A percentile compares a stretch with the other conserved stretches of the same genome.
Conservation (phyloP, 92 coral and sea anemone species). For the Porites lobata region DNA sequence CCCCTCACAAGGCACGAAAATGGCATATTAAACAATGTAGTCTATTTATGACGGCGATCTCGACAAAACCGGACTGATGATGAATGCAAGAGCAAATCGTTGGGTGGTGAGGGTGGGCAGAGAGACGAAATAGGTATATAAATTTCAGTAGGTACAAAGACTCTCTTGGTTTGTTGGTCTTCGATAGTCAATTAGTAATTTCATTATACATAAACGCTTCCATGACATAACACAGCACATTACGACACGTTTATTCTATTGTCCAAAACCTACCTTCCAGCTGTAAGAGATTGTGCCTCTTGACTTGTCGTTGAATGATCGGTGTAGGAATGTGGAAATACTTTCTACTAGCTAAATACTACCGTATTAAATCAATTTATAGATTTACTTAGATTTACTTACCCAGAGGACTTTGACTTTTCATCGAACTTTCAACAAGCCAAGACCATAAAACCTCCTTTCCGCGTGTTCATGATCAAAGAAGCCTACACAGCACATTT, state of each 20-base stretch:
- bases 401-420: not conserved
- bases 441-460: not conserved
- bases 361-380: not conserved
- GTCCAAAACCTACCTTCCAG: not conserved
- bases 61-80: not conserved
- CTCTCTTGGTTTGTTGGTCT: not conserved
- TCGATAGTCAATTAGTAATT: not conserved
- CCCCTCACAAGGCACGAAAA: not conserved
- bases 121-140: not conserved
- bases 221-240: too few species aligned
- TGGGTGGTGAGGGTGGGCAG: not conserved
- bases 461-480: not conserved
- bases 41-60: not conserved
- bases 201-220: not conserved
- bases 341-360: not conserved
- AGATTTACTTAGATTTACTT: constrained; percentile 2
- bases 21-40: not conserved
- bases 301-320: not conserved
- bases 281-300: not conserved
- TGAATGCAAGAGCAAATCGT: not conserved
- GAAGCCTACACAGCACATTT: constrained; percentile 32
- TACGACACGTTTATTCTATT: not conserved
- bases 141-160: too few species aligned
- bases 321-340: not conserved
- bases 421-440: not conserved